Evolutionary conservation across 2,113 vertebrate species (phyloP).

Genomic region (Zootoca vivipara): DNA sequence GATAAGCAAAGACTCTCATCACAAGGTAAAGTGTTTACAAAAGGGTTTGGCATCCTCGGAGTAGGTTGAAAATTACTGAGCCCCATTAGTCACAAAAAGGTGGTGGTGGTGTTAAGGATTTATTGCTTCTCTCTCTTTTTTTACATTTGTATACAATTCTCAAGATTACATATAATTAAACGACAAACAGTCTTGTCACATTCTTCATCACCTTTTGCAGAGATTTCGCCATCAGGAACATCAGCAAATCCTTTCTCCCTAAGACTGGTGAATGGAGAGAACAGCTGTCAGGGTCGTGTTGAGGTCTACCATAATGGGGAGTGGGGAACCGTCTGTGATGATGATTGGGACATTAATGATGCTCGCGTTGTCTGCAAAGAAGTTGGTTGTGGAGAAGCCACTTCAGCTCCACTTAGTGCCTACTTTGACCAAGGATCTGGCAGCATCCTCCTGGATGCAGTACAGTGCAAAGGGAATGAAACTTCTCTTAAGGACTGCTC

Average conservation of each 20-base stretch:
- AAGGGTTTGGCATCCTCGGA: background rate
- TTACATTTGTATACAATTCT: too few species aligned
- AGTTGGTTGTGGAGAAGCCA: conserved; percentile 14
- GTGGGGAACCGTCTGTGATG: conserved; percentile 32
- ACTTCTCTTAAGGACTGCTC: background rate
- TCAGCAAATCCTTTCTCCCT: background rate
- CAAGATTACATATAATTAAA: background rate
- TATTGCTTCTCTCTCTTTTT: too few species aligned
- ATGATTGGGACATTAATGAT: conserved; percentile 6
- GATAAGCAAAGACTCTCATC: background rate
- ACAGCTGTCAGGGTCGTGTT: conserved; percentile 31
- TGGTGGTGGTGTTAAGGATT: too few species aligned
- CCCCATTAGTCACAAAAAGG: too few species aligned
- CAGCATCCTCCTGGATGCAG: background rate
- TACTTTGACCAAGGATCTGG: background rate
- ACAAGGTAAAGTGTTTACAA: background rate
- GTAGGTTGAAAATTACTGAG: too few species aligned
- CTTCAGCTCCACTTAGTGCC: background rate
- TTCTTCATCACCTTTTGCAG: background rate
- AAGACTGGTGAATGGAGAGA: background rate
- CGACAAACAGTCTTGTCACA: background rate
- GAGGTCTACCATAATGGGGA: background rate
- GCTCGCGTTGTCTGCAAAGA: conserved; percentile 21
- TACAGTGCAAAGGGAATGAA: conserved; percentile 15
- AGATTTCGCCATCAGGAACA: background rate